phyloP scores from a whole-genome alignment of 2,113 vertebrate species.

The Hoplias malabaricus region DNA sequence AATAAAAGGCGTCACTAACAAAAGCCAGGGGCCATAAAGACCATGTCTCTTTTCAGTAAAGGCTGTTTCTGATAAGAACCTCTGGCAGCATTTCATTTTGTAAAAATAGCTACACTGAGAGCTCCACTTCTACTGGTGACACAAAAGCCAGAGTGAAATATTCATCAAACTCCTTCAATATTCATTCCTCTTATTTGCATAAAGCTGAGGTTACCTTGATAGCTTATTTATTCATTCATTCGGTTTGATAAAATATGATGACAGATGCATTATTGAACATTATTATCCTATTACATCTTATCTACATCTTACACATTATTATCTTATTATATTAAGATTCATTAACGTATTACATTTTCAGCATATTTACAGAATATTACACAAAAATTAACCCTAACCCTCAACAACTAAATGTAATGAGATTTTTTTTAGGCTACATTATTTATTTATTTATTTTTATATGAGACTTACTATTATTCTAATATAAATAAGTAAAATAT shows the following conservation, averaged over 20 bases:
- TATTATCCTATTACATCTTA: too few species aligned
- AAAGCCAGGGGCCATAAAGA: neutral
- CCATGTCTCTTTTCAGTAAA: neutral
- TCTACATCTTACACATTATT: too few species aligned
- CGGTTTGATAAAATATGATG: neutral
- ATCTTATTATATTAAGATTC: too few species aligned
- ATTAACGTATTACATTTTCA: too few species aligned
- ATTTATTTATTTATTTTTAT: too few species aligned
- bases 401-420: too few species aligned
- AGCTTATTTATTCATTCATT: slow-evolving; percentile 31
- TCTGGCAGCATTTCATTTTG: slow-evolving; percentile 1
- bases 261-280: slow-evolving; percentile 20
- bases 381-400: too few species aligned
- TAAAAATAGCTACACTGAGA: slow-evolving; percentile 20
- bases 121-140: slow-evolving; percentile 20
- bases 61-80: slow-evolving; percentile 4
- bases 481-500: too few species aligned
- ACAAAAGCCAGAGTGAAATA: slow-evolving; percentile 38
- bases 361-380: too few species aligned
- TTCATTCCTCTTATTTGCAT: slow-evolving; percentile 21
- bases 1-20: slow-evolving; percentile 9
- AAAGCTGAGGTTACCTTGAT: slow-evolving; percentile 12
- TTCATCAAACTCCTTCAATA: slow-evolving; percentile 30
- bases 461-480: too few species aligned
- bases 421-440: too few species aligned